Base-by-base conservation (phyloP, 1,140 invertebrate species). In the Drosophila erecta region DNA sequence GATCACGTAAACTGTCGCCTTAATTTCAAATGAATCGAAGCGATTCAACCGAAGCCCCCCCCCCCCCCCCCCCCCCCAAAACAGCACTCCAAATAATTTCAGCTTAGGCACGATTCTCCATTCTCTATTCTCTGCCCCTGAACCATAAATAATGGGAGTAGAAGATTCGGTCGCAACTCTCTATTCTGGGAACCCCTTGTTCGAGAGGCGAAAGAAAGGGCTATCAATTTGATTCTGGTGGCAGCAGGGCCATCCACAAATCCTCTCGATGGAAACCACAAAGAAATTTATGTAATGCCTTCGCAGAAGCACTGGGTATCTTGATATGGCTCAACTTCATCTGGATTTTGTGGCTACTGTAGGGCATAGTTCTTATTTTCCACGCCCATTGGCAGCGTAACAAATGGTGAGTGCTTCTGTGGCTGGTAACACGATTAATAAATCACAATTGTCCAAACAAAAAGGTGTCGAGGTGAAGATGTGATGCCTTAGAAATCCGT, bases 401-500 rank as follows among this genome's bases (percentile, higher is more conserved):
- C 74, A 74, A 74, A 87, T 81, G 51, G 59, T 57, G 44, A 66
- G 78, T 70, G 81, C 83, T 87, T 81, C 79, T 87, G 83, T 66
- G 70, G 56, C 50, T 17, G 0, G 17, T 58, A 78, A 57, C 56
- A 56, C 22, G 69, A 46, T 30, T 41, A 69, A 85, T 87, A 87
- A 85, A 85, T 86, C 74, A 78, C 15, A 74, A 64, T 64, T 54
- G 44, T 64, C 57, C 57, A 74, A 73, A 55, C 40, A 64, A 41
- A 62, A 41, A 50, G 60, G 70, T 55, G 59, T 55, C 12, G 46
- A 57, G 30, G 20, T 58, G 41, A 51, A 50, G 47, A 56, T 44
- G 30, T 43, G 8, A 46, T 24, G 61, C 12, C 51, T 17, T 44
- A 86, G 71, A 86, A 89, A 43, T 87, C 79, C 10, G 97, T 95